Base-by-base conservation (phyloP, 53 echinoderm and acorn worm species). In the Henricia sp. region DNA sequence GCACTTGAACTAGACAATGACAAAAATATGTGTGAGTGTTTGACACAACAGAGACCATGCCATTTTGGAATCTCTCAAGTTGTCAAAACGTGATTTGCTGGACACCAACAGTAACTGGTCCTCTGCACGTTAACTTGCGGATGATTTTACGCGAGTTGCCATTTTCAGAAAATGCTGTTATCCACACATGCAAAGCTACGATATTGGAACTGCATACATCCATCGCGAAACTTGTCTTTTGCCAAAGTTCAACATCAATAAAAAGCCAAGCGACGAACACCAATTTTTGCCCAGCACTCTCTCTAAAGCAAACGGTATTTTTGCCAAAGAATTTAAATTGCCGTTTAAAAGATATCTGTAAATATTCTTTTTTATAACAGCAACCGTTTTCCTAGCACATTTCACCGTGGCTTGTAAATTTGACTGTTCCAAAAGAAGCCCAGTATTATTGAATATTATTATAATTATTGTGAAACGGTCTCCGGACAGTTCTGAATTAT, bases 241-340 rank as follows among this genome's bases (percentile, higher is more conserved):
- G 19, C 11, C 5, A 12, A 24, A 12, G n/a, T 9, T 55, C 10
- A n/a, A 12, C 23, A n/a, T 55, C 55, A n/a, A 14, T 55, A 55
- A 55, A n/a, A 17, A n/a, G 11, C 8, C 10, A 4, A 17, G 8
- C 4, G 4, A 8, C 55, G 34, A 41, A 40, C 13, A 21, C 41
- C n/a, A 9, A 6, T 68, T 29, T 16, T 68, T 65, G 13, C 16
- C 32, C 28, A 5, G 28, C 28, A 24, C 3, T 9, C 25, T 56
- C 56, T 28, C 24, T 56, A 34, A n/a, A n/a, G 36, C 1, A 37
- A 20, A 20, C 6, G 68, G 26, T 28, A 4, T 44, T 11, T 70
- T 70, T 70, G 70, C 70, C 70, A 70, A 70, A 70, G 70, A 70
- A 70, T 43, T 68, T 70, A 46, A 70, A 10, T 70, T 38, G 62